phyloP scores from a whole-genome alignment of 2,888 invertebrate genomes.

The Pseudococcus jackbeardsleyi region DNA sequence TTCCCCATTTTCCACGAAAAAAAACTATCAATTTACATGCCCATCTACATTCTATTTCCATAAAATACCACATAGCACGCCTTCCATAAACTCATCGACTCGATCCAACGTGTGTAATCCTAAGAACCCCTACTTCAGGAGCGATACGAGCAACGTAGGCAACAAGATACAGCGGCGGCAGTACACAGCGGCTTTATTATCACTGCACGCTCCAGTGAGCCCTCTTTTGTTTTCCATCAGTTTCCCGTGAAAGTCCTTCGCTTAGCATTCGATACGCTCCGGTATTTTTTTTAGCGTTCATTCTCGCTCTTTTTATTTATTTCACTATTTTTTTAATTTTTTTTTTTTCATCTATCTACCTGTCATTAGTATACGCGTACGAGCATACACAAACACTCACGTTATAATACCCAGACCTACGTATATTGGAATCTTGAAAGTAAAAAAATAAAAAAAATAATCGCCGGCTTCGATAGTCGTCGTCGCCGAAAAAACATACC shows the following conservation, averaged over 20 bases:
- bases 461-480: conserved; percentile 23
- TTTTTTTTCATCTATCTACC: conserved; percentile 56
- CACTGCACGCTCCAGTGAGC: conserved; percentile 63
- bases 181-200: conserved; percentile 63
- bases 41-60: background rate
- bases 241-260: conserved; percentile 68
- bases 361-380: conserved; percentile 39
- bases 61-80: background rate
- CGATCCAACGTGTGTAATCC: background rate
- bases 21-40: background rate
- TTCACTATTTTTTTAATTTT: conserved; percentile 58
- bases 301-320: conserved; percentile 65
- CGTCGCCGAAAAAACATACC: conserved; percentile 20
- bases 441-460: conserved; percentile 27
- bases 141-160: conserved; percentile 58
- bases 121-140: conserved; percentile 60
- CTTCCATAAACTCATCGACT: background rate
- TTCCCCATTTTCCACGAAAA: too few species aligned
- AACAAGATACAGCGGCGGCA: conserved; percentile 52
- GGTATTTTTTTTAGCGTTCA: conserved; percentile 66
- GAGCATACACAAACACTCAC: conserved; percentile 44
- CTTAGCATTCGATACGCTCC: conserved; percentile 67
- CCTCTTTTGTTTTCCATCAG: conserved; percentile 67
- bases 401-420: background rate
- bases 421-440: conserved; percentile 9